Evolutionary conservation across 2,797 vertebrate species (phyloP), one percentile per base, ranked within the genome.

Genomic region (Bovichtus diacanthus): DNA sequence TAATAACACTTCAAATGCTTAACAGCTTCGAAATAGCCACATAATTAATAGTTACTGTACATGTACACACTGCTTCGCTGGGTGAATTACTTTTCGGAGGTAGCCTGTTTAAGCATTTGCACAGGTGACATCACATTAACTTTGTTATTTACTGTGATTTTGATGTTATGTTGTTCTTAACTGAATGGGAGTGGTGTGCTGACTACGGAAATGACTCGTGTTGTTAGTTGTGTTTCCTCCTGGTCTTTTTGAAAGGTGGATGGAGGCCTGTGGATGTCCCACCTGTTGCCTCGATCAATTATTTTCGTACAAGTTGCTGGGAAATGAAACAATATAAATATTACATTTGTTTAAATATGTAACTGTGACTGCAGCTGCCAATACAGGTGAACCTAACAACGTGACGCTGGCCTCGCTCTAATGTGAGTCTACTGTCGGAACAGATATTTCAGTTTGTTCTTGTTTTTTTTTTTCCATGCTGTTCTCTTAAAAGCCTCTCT

Each of bases 401-500:
- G 16, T 27, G n/a, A 49, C 39, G 25, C 18, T 13, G 4, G 25
- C 34, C 34, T 39, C 16, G 2, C 19, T 69, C 41, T 62, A 27
- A 76, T 18, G 18, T 9, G 29, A 59, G 25, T 36, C 27, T 63
- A 12, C 13, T 38, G 21, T n/a, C 31, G 34, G 38, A 63, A 21
- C 21, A 43, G 13, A 21, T 31, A 23, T 36, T 59, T 74, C n/a
- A 41, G 27, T 59, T 34, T 83, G 27, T 34, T 41, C 16, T 36
- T 64, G 16, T 25, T 25, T 41, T 38, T 4, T 44, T 56, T 58
- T 56, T 29, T 54, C 64, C 39, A 29, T 25, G 29, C 13, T 61
- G 9, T 71, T 59, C 61, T 64, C 36, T 84, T 61, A 70, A 85
- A 86, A 80, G 47, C 39, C 58, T 86, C 81, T 70, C 69, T 59